These are phyloP conservation scores for Hydropsyche betteni DNA, from an alignment of 2,888 invertebrate species.

Conservation along the genomic window DNA sequence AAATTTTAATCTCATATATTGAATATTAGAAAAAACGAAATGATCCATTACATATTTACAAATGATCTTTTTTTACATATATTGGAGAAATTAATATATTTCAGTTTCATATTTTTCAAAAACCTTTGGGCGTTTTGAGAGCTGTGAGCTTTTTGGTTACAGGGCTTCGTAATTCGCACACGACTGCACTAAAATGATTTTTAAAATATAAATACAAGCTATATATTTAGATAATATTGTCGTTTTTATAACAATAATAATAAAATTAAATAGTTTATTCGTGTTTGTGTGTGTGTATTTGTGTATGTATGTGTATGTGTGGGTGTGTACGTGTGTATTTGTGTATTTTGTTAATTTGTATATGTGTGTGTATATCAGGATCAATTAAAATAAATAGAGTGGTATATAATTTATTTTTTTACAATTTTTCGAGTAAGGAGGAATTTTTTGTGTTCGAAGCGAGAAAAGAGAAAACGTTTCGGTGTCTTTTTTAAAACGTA, in stretches of 20 bases:
- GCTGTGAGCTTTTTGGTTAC: no score
- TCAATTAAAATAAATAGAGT: no score
- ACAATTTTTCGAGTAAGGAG: no score
- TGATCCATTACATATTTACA: no score
- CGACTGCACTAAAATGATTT: conserved; percentile 17
- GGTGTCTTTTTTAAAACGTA: conserved; percentile 6
- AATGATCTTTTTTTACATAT: no score
- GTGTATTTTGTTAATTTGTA: not conserved
- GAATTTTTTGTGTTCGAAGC: conserved; percentile 24
- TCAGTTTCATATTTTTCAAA: no score
- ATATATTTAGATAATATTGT: conserved; percentile 27
- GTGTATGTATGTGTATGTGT: not conserved
- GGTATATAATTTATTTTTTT: not conserved
- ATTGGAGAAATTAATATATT: no score
- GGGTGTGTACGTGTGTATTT: not conserved
- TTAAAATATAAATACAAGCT: conserved; percentile 7
- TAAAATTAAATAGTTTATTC: not conserved
- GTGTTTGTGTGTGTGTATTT: not conserved
- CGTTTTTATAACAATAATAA: conserved; percentile 21
- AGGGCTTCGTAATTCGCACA: no score
- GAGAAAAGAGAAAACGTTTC: conserved; percentile 30
- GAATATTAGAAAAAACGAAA: no score
- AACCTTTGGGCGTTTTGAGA: no score
- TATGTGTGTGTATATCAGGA: not conserved
- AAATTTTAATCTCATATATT: no score